Base-by-base conservation (phyloP, 2,113 vertebrate species). In the Leptosomus discolor region DNA sequence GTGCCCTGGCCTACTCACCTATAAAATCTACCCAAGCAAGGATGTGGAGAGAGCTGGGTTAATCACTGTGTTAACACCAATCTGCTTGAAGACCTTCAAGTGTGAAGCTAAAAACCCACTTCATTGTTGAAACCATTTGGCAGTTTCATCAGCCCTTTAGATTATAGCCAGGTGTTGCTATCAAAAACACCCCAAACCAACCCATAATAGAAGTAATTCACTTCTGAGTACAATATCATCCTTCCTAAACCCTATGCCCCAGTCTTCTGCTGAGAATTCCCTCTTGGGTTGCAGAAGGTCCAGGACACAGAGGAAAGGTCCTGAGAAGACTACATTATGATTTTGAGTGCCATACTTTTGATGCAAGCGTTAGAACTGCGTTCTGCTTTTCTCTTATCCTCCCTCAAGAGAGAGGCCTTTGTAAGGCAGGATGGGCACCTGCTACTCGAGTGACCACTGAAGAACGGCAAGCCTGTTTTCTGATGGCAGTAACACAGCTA, bases 361-460 rank as follows among this genome's bases (percentile, higher is more conserved):
- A 5, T 73, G 34, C 11, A 81, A 45, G 18, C 29, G 9, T 50
- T 85, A 10, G 20, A 70, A n/a, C 23, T 0, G 1, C 8, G 10
- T n/a, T 50, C 20, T 45, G 15, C 29, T 74, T 78, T n/a, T 60
- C 18, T 82, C 45, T 23, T 37, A 11, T 34, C 20, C 50, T 60
- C 51, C 23, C 27, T 78, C 11, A 39, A 27, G 29, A 51, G 14
- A 30, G 17, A 65, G 11, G 17, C 20, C 39, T 51, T 76, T 37
- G 22, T 43, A 37, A 77, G 8, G 29, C 48, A 14, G n/a, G 19
- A 13, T 51, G 36, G n/a, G 45, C 26, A 58, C 27, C 37, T 48
- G 19, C 23, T 34, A 45, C 46, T 21, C 20, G 30, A 81, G 21
- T 29, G 9, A 70, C 12, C 37, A 20, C 32, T 6, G 18, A 48